Evolutionary conservation across 2,113 vertebrate genomes (phyloP).

Genomic region (Struthidea cinerea): DNA sequence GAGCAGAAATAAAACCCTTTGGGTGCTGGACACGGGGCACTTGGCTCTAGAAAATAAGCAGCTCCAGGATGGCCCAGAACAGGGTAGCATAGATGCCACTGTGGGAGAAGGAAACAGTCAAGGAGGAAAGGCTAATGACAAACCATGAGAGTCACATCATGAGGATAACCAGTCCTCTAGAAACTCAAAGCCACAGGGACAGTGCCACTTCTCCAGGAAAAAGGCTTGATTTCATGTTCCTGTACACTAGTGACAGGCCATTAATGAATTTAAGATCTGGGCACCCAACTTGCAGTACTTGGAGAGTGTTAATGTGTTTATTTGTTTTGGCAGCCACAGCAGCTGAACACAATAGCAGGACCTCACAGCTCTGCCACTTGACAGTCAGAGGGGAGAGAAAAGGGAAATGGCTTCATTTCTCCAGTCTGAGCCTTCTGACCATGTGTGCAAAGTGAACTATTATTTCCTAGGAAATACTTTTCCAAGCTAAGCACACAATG

Average conservation of each 20-base stretch:
- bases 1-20: not conserved
- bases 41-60: not conserved
- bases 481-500: not conserved
- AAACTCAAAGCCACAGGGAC: not conserved
- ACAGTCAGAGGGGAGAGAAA: not conserved
- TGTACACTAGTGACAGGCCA: not conserved
- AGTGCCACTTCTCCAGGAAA: not conserved
- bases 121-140: not conserved
- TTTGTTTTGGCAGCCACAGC: not conserved
- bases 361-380: not conserved
- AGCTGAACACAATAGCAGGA: not conserved
- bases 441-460: not conserved
- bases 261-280: not conserved
- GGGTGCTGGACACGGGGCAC: not conserved
- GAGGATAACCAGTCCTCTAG: not conserved
- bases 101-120: not conserved
- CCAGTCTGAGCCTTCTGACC: not conserved
- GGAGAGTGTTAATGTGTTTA: not conserved
- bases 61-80: not conserved
- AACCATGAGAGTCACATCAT: rapidly evolving
- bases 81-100: not conserved
- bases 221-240: not conserved
- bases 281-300: not conserved
- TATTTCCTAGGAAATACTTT: not conserved
- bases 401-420: not conserved